These are phyloP conservation scores for Drosophila mimetica DNA, from an alignment of 2,888 invertebrate genomes.

Conservation along the genomic window DNA sequence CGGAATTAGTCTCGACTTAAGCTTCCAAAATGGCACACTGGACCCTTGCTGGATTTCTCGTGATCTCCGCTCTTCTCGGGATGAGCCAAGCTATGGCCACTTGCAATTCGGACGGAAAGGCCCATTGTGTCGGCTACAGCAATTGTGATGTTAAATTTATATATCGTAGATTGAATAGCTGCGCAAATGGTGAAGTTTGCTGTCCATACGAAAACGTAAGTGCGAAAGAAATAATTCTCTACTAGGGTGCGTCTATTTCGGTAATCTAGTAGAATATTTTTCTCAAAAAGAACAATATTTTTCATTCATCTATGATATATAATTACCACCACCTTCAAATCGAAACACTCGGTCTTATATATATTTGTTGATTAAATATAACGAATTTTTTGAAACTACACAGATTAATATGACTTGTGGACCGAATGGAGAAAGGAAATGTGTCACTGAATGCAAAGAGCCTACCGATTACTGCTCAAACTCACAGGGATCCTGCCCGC, in stretches of 20 bases:
- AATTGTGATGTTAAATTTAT: too few relatives aligned
- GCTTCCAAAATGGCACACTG: background rate
- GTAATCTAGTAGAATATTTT: background rate
- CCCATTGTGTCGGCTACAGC: background rate
- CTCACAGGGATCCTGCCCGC: background rate
- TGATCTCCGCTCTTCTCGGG: background rate
- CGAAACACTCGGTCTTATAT: too few relatives aligned
- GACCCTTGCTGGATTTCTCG: background rate
- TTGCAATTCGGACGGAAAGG: background rate
- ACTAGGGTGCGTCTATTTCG: too few relatives aligned
- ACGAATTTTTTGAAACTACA: background rate
- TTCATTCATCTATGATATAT: too few relatives aligned
- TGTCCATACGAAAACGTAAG: background rate
- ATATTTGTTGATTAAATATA: too few relatives aligned
- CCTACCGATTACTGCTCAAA: background rate
- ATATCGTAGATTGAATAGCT: too few relatives aligned
- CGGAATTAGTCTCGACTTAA: background rate
- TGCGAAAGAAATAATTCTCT: background rate
- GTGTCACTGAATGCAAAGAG: background rate
- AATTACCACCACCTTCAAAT: too few relatives aligned
- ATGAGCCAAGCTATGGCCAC: background rate
- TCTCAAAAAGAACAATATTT: background rate
- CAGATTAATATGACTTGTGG: background rate
- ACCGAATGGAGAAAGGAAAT: background rate
- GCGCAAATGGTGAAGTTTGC: background rate